A percentile compares a stretch with the other conserved stretches of the same genome.
These are phyloP conservation scores for Myodes glareolus DNA, from an alignment of 2,113 vertebrate genomes.

Conservation along the genomic window DNA sequence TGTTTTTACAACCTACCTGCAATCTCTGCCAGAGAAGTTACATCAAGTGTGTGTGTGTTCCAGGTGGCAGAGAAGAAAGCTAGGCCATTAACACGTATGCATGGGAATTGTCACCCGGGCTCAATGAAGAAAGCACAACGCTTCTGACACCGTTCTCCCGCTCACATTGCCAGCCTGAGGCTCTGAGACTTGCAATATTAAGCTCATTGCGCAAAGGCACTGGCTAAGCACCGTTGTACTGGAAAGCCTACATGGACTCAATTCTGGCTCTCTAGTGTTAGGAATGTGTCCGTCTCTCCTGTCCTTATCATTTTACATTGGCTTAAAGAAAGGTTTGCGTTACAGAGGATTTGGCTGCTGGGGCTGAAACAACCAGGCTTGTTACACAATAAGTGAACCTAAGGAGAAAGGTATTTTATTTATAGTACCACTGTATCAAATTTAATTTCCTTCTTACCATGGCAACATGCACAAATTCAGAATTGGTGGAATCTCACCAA, in stretches of 20 bases:
- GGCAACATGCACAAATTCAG: conserved; percentile 71
- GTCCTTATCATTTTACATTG: background rate
- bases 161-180: background rate
- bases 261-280: background rate
- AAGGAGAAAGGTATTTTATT: conserved; percentile 72
- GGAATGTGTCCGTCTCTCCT: background rate
- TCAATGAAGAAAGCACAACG: background rate
- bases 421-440: conserved; percentile 69
- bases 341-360: background rate
- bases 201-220: background rate
- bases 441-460: conserved; percentile 76
- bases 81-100: background rate
- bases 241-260: background rate
- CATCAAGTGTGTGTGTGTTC: background rate
- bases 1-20: conserved; percentile 18
- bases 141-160: background rate
- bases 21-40: background rate
- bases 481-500: conserved; percentile 63
- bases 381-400: conserved; percentile 58
- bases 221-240: background rate
- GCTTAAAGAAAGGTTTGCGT: background rate
- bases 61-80: conserved; percentile 46
- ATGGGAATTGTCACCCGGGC: background rate
- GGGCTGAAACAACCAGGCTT: background rate
- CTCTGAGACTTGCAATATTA: background rate